Evolutionary conservation across 2,797 vertebrate species (phyloP), one percentile per base, ranked within the genome.

Genomic region (Myioborus miniatus): DNA sequence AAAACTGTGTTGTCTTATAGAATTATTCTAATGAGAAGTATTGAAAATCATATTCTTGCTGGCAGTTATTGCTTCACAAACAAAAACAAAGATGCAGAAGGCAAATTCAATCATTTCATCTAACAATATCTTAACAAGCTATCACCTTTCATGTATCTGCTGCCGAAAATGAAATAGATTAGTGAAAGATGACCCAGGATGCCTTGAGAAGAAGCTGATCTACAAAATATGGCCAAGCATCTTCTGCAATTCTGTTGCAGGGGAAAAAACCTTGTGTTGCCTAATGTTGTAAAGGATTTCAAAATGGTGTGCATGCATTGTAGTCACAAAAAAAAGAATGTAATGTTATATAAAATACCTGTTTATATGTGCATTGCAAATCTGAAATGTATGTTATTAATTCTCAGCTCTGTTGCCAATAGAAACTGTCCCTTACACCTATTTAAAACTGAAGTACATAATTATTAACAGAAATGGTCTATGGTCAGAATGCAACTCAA

Each of bases 391-490:
- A 50, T 56, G 71, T 71, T 94, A 90, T 81, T 90, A 94, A 94
- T 83, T 94, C 55, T 93, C 59, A 79, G n/a, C 63, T 87, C 63
- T 86, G 74, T 55, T 70, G 83, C 60, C 67, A 95, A 62, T 84
- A 94, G 77, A 93, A 96, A 75, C 67, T 96, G 44, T 95, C 72
- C 82, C 36, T 94, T 95, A 94, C 39, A 94, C 75, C 76, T 90
- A 87, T 94, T 86, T 83, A 87, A 94, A 96, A 90, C 36, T 88
- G 74, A 94, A 91, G 60, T 47, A 88, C 29, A 76, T 47, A 68
- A 95, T 94, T 97, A 97, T 95, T 97, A 86, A 95, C 39, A 80
- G 96, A 96, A 96, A 92, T 56, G 90, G 68, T 96, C 62, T 87
- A 13, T 49, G 87, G 78, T 92, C 65, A 87, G 83, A 97, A 94